Base-by-base conservation (phyloP, 1,140 invertebrate genomes). In the Macrosteles quadrilineatus region DNA sequence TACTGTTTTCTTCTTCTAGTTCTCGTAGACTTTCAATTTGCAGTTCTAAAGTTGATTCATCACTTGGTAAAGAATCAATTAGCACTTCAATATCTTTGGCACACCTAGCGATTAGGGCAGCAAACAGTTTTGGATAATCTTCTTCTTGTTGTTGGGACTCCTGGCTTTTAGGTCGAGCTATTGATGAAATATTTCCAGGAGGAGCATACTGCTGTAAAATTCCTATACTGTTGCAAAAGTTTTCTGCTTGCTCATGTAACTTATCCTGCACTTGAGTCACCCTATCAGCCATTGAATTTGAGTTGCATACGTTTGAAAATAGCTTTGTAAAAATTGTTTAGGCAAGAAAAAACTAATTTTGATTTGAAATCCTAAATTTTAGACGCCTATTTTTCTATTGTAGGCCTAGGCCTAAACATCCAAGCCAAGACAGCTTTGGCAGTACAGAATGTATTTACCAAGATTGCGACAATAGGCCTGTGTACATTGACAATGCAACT, bases 41-140 rank as follows among this genome's bases (percentile, higher is more conserved):
- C 14, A 97, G 80, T 81, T 98, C 96, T 53, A 91, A 89, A 0
- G 95, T 95, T 40, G 93, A 96, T 73, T 98, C 96, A 81, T 98
- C 95, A 79, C 91, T 96, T 0, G 97, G 97, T 66, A 99, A 80
- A 17, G 96, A 97, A 78, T 99, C 97, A 72, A 98, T 98, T 1
- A 98, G 81, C 0, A 93, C 93, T 79, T 99, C 97, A 75, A 99
- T 98, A 79, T 99, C 97, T 81, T 98, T 98, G 0, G 96, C 96
- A 82, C 95, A 98, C 67, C 90, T 81, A 2, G 90, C 87, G 73
- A 93, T 92, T 21, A 92, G 76, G 30, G 88, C 86, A 1, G 91
- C 88, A 83, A 93, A 93, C 36, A 91, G 80, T 14, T 86, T 83
- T 21, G 89, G 88, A 80, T 90, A 88, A 81, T 91, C 90, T 87